Conservation (phyloP, 2,113 vertebrate species). For the Odontophorus gujanensis region DNA sequence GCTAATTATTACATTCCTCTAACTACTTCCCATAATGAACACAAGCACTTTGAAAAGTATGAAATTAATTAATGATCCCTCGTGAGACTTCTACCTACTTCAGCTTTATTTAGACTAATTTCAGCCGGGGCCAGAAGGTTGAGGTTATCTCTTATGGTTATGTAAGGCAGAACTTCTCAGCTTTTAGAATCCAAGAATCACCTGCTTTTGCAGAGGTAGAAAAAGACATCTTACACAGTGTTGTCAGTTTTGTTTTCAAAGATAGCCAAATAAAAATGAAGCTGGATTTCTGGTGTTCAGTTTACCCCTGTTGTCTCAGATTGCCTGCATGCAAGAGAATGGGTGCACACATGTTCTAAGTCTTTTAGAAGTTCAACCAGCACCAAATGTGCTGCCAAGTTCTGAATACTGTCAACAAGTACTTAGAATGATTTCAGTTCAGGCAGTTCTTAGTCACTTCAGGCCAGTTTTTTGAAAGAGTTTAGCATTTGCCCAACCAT, state of each 20-base stretch:
- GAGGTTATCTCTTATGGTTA: not conserved
- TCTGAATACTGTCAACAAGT: not conserved
- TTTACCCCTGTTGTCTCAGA: not conserved
- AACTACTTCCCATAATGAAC: not conserved
- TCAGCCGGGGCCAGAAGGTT: not conserved
- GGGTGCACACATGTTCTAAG: not conserved
- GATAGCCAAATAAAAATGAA: not conserved
- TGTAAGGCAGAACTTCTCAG: not conserved
- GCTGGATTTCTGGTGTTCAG: not conserved
- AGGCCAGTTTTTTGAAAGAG: not conserved
- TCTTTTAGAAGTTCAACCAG: not conserved
- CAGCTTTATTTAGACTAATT: constrained; percentile 22
- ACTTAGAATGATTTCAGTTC: not conserved
- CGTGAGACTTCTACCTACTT: constrained; percentile 16
- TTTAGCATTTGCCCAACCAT: not conserved
- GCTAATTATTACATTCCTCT: constrained; percentile 44
- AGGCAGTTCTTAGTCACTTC: not conserved
- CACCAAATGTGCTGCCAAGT: not conserved
- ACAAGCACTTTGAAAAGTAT: constrained; percentile 24
- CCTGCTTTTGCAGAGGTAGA: rapidly evolving
- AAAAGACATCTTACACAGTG: rapidly evolving
- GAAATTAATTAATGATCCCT: constrained; percentile 43
- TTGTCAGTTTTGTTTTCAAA: not conserved
- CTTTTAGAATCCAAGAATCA: not conserved
- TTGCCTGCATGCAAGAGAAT: not conserved